Evolutionary conservation across 2,113 vertebrate genomes (phyloP).

Genomic region (Upupa epops): DNA sequence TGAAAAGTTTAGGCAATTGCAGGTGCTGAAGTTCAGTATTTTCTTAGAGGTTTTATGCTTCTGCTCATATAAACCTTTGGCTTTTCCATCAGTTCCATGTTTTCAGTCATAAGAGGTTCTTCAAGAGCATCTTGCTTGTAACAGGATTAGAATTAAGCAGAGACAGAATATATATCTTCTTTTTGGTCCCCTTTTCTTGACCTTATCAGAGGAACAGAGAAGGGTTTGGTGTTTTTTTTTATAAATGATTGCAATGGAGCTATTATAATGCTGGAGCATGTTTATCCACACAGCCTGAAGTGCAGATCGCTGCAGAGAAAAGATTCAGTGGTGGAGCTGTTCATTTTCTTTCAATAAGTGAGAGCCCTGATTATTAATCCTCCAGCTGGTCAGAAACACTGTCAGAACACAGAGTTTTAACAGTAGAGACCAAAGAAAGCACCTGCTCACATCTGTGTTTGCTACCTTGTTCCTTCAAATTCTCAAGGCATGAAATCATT

Average conservation of each 20-base stretch:
- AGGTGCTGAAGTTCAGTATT: background rate
- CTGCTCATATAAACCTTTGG: background rate
- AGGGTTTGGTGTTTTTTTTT: background rate
- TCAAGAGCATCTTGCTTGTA: background rate
- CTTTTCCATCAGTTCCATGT: background rate
- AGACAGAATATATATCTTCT: background rate
- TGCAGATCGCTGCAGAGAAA: background rate
- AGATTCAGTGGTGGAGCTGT: background rate
- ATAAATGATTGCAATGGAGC: background rate
- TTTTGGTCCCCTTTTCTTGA: background rate
- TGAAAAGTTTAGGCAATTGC: background rate
- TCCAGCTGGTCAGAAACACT: background rate
- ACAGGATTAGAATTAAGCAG: background rate
- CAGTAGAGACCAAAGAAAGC: background rate
- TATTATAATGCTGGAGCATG: background rate
- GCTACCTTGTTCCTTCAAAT: background rate
- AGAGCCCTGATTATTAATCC: background rate
- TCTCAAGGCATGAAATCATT: slow-evolving; percentile 14
- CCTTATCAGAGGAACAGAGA: background rate
- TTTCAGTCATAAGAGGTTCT: background rate
- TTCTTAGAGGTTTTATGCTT: background rate
- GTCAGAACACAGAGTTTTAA: background rate
- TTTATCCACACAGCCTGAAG: background rate
- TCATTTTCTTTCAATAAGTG: background rate
- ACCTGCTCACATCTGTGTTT: background rate